phyloP scores from a whole-genome alignment of 2,797 vertebrate genomes.

The Enteromius thamalakanensis region DNA sequence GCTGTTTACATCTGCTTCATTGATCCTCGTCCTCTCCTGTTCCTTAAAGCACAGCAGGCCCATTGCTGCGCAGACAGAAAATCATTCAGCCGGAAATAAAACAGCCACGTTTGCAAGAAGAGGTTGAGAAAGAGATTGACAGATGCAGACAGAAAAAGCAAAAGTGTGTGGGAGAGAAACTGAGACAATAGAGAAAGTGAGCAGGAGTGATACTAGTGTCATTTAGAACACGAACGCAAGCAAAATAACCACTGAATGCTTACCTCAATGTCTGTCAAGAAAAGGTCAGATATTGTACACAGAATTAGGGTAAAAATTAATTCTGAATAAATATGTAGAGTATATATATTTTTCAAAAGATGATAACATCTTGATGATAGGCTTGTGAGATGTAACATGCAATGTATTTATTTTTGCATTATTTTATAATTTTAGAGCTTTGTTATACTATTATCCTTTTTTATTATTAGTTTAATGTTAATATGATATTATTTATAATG shows the following conservation, averaged over 20 bases:
- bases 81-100: slow-evolving; percentile 65
- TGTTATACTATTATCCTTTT: not conserved
- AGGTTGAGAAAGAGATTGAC: slow-evolving; percentile 52
- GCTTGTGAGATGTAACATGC: not conserved
- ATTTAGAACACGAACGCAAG: not conserved
- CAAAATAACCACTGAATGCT: not conserved
- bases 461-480: not conserved
- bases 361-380: not conserved
- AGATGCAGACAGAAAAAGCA: slow-evolving; percentile 25
- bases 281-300: not conserved
- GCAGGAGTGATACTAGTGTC: not conserved
- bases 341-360: not conserved
- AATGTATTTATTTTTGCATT: not conserved
- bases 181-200: slow-evolving; percentile 10
- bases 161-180: slow-evolving; percentile 9
- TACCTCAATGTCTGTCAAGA: not conserved
- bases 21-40: slow-evolving; percentile 50
- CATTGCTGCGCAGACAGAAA: slow-evolving; percentile 69
- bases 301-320: not conserved
- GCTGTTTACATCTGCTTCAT: slow-evolving; percentile 47
- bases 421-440: not conserved
- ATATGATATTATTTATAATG: not conserved
- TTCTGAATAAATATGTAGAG: not conserved
- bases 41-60: slow-evolving; percentile 59
- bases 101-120: slow-evolving; percentile 57